phyloP scores from a whole-genome alignment of 2,113 vertebrate species.

The Sminthopsis crassicaudata region DNA sequence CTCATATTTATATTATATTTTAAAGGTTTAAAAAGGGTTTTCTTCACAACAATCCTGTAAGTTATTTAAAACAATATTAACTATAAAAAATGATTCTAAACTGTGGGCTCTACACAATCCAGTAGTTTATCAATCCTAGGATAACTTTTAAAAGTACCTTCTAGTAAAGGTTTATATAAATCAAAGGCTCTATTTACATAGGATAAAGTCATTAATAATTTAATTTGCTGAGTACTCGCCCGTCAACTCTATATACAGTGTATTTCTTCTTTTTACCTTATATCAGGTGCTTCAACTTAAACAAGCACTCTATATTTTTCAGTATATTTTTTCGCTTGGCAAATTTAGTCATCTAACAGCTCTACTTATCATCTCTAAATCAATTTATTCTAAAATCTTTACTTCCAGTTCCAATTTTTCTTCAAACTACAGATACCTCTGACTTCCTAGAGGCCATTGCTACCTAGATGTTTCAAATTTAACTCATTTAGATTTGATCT shows the following conservation, averaged over 20 bases:
- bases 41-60: background rate
- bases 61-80: background rate
- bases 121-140: background rate
- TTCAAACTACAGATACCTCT: no score
- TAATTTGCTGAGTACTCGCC: background rate
- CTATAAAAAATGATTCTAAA: background rate
- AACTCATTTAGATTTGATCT: background rate
- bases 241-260: background rate
- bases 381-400: background rate
- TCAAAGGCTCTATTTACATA: background rate
- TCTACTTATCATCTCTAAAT: background rate
- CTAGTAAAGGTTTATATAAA: background rate
- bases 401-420: no score
- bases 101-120: background rate
- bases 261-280: background rate
- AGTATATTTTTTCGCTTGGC: background rate
- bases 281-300: background rate
- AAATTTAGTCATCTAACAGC: background rate
- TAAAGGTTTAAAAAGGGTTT: background rate
- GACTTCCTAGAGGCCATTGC: background rate
- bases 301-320: no score
- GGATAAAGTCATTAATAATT: background rate
- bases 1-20: background rate
- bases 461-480: background rate
- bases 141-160: background rate